These are phyloP conservation scores for Aspidiotus destructor DNA, from an alignment of 2,888 invertebrate genomes.

Conservation along the genomic window DNA sequence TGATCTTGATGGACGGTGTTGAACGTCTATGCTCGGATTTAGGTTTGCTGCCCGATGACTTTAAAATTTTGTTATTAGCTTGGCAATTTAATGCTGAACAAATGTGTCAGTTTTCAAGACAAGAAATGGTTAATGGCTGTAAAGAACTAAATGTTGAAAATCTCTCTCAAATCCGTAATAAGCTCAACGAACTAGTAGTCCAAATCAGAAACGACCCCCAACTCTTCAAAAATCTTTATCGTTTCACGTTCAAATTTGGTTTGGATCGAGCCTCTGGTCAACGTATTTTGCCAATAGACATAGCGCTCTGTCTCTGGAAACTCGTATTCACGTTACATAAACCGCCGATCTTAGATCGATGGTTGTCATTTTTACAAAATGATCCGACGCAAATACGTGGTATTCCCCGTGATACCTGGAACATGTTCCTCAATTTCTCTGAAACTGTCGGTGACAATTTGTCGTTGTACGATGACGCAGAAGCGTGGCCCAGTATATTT, in stretches of 20 bases:
- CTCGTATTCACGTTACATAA: conserved; percentile 81
- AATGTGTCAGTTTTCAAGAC: conserved; percentile 87
- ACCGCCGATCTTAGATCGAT: conserved; percentile 72
- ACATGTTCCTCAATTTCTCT: conserved; percentile 93
- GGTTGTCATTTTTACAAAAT: conserved; percentile 78
- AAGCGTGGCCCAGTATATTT: conserved; percentile 95
- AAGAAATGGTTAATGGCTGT: conserved; percentile 79
- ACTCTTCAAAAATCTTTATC: conserved; percentile 81
- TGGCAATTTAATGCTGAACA: conserved; percentile 91
- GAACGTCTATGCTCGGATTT: conserved; percentile 84
- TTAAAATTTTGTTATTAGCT: conserved; percentile 80
- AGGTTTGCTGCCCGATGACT: conserved; percentile 83
- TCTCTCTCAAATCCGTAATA: conserved; percentile 62
- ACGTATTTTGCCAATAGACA: conserved; percentile 79
- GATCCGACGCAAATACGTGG: conserved; percentile 68
- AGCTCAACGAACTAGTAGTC: conserved; percentile 69
- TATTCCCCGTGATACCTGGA: conserved; percentile 86
- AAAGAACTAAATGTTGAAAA: conserved; percentile 75
- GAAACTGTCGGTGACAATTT: conserved; percentile 86
- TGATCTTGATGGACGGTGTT: conserved; percentile 83
- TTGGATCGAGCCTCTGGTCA: conserved; percentile 82
- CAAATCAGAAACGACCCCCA: conserved; percentile 67
- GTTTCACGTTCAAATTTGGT: conserved; percentile 82
- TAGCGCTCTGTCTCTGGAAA: conserved; percentile 84
- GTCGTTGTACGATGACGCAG: conserved; percentile 87